Conservation (phyloP, 2,888 invertebrate genomes). For the Leucoptera coffeella region DNA sequence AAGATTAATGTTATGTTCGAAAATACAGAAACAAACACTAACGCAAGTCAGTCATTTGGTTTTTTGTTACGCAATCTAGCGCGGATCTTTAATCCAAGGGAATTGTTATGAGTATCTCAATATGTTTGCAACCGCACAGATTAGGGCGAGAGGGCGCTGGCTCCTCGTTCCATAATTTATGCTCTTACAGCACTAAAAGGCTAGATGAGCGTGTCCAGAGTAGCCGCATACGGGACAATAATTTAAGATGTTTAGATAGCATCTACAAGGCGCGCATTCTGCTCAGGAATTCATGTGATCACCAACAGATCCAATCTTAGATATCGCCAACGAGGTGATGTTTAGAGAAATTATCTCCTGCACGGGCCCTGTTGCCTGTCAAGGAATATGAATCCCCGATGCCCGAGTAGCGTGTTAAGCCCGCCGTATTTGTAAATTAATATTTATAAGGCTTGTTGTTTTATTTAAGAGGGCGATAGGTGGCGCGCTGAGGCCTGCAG, state of each 20-base stretch:
- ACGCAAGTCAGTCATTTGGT: too few species aligned
- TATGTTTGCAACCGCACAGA: too few species aligned
- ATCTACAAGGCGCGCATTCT: slow-evolving; percentile 44
- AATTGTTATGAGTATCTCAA: too few species aligned
- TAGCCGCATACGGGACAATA: slow-evolving; percentile 36
- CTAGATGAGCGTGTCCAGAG: slow-evolving; percentile 27
- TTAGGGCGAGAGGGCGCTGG: too few species aligned
- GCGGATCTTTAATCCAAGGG: too few species aligned
- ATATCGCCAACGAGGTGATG: slow-evolving; percentile 36
- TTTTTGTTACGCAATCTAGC: too few species aligned
- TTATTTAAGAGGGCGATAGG: too few species aligned
- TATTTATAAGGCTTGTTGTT: slow-evolving; percentile 12
- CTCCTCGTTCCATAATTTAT: too few species aligned
- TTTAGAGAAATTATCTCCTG: slow-evolving; percentile 36
- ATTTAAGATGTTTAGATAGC: slow-evolving; percentile 48
- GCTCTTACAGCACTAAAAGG: too few species aligned
- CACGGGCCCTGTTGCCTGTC: slow-evolving; percentile 24
- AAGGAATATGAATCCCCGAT: slow-evolving; percentile 23
- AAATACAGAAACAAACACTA: too few species aligned
- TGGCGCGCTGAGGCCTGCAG: too few species aligned
- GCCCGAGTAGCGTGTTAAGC: slow-evolving; percentile 6
- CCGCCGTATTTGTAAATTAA: slow-evolving; percentile 13
- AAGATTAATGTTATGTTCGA: too few species aligned
- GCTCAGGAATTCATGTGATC: slow-evolving; percentile 48
- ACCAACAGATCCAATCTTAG: slow-evolving; percentile 42